phyloP scores from a whole-genome alignment of 2,113 vertebrate genomes.

The Podarcis raffonei region DNA sequence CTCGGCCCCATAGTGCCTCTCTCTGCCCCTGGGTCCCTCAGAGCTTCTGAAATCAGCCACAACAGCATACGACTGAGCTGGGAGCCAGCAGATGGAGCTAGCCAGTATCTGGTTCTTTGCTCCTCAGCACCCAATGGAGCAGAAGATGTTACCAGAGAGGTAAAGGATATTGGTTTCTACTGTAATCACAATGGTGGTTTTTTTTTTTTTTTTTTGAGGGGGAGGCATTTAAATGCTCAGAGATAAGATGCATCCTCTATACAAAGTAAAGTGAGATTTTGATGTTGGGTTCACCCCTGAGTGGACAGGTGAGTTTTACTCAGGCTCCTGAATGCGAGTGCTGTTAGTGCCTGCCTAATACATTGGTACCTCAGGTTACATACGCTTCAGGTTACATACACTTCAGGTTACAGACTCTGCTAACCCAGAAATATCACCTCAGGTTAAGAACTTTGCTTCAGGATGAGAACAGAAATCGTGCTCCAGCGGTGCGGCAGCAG shows the following conservation, averaged over 20 bases:
- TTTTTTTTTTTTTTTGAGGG: neutral
- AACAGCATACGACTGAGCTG: constrained; percentile 83
- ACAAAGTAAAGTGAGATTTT: neutral
- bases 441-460: too few species aligned
- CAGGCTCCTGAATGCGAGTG: too few species aligned
- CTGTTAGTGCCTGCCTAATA: too few species aligned
- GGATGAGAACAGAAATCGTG: too few species aligned
- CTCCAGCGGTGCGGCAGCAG: too few species aligned
- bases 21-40: constrained; percentile 77
- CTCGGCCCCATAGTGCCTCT: constrained; percentile 77
- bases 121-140: constrained; percentile 79
- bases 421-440: too few species aligned
- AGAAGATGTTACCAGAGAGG: constrained; percentile 66
- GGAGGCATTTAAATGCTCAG: neutral
- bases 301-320: too few species aligned
- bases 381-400: too few species aligned
- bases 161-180: constrained; percentile 8
- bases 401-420: too few species aligned
- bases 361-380: too few species aligned
- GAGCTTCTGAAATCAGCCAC: constrained; percentile 80
- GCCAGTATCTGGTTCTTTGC: constrained; percentile 88
- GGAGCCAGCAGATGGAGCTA: constrained; percentile 79
- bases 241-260: too few species aligned
- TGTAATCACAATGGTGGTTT: neutral
- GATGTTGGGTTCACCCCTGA: neutral